Evolutionary conservation across 2,113 vertebrate species (phyloP).

Genomic region (Raja brachyura): DNA sequence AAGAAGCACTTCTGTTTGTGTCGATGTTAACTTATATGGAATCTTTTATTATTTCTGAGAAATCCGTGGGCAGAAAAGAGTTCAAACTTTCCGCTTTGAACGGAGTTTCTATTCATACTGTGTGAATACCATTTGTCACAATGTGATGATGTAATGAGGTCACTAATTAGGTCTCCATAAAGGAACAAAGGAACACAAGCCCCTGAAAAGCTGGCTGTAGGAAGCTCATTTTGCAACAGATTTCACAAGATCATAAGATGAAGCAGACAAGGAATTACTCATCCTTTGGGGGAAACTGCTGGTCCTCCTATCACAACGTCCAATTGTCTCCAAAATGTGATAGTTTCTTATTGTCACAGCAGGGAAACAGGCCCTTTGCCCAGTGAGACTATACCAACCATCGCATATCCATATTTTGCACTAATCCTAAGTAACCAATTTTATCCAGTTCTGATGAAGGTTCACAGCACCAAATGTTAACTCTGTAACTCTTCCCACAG

Average conservation of each 20-base stretch:
- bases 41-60: slow-evolving; percentile 1
- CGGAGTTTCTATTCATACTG: neutral
- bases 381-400: no score
- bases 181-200: no score
- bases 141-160: neutral
- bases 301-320: neutral
- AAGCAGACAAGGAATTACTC: neutral
- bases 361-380: no score
- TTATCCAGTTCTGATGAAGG: no score
- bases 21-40: neutral
- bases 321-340: neutral
- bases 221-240: neutral
- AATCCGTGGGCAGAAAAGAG: neutral
- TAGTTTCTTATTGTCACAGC: no score
- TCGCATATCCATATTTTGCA: no score
- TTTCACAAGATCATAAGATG: neutral
- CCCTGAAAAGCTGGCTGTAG: neutral
- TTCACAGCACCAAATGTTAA: no score
- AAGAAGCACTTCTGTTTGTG: neutral
- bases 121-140: neutral
- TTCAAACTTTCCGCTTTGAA: neutral
- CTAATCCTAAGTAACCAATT: no score
- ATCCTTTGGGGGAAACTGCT: neutral
- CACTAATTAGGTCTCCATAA: neutral
- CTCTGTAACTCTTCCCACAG: no score